Conservation (phyloP, 1,140 invertebrate genomes). For the Drosophila melanogaster region DNA sequence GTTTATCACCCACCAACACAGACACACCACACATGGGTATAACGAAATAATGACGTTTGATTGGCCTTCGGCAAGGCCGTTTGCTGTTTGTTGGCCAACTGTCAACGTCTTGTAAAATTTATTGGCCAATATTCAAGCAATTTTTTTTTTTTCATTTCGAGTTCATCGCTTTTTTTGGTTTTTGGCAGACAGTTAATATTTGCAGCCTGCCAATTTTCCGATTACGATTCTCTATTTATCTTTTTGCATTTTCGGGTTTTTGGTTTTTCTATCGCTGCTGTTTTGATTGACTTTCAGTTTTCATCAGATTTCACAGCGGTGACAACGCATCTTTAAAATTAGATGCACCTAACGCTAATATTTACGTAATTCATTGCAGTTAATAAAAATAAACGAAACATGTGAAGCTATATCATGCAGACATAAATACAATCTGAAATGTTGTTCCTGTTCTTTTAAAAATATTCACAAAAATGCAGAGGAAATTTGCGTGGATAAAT, state of each 20-base stretch:
- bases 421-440: slow-evolving; percentile 5
- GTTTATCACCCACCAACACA: slow-evolving; percentile 38
- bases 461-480: slow-evolving; percentile 12
- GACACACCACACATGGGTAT: slow-evolving; percentile 2
- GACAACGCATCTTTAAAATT: slow-evolving; percentile 13
- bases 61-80: slow-evolving; percentile 73
- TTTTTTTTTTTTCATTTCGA: slow-evolving; percentile 32
- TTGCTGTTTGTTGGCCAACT: slow-evolving; percentile 65
- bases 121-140: slow-evolving; percentile 81
- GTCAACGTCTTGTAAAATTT: slow-evolving; percentile 79
- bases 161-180: slow-evolving; percentile 18
- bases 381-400: slow-evolving; percentile 22
- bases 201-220: slow-evolving; percentile 70
- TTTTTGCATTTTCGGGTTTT: slow-evolving; percentile 44
- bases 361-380: not conserved
- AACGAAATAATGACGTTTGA: slow-evolving; percentile 64
- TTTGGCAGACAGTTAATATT: slow-evolving; percentile 81
- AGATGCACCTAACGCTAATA: not conserved
- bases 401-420: not conserved
- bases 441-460: not conserved
- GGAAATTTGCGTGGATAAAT: too few relatives aligned
- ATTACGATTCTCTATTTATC: slow-evolving; percentile 39
- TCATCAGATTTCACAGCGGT: slow-evolving; percentile 25
- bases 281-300: slow-evolving; percentile 53
- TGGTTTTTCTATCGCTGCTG: slow-evolving; percentile 32